Percentiles rank a stretch among this genome's conserved stretches.
Conservation (phyloP, 1,140 invertebrate genomes). For the Potamilus streckersoni region DNA sequence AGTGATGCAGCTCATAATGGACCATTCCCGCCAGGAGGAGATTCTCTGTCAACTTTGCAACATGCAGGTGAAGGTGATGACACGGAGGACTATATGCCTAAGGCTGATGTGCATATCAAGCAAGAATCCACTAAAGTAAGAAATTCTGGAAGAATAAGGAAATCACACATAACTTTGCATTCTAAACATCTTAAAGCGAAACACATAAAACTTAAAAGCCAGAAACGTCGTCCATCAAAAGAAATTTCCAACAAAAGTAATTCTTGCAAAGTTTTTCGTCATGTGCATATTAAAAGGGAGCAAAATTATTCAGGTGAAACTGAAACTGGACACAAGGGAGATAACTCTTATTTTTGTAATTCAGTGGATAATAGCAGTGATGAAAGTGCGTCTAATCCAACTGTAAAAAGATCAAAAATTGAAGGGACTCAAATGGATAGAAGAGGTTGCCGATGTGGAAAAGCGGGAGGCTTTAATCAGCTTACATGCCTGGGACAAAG, state of each 20-base stretch:
- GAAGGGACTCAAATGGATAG: slow-evolving; percentile 25
- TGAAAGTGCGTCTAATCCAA: slow-evolving; percentile 14
- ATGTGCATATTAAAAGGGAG: not conserved
- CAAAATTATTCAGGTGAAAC: not conserved
- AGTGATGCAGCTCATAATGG: slow-evolving; percentile 1
- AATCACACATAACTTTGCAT: too few relatives aligned
- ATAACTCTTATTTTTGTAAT: not conserved
- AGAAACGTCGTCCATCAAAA: slow-evolving; percentile 10
- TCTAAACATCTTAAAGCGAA: too few relatives aligned
- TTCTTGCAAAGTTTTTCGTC: not conserved
- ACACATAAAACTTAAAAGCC: not conserved
- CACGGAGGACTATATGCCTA: not conserved
- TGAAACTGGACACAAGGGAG: not conserved
- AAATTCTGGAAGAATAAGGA: too few relatives aligned
- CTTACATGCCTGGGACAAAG: slow-evolving; percentile 92
- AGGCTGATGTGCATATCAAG: too few relatives aligned
- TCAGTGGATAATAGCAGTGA: slow-evolving; percentile 2
- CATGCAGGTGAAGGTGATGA: slow-evolving; percentile 12
- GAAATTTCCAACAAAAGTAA: slow-evolving; percentile 17
- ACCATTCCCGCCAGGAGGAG: not conserved
- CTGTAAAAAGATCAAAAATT: slow-evolving; percentile 23
- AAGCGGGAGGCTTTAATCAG: slow-evolving; percentile 88
- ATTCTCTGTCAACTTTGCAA: slow-evolving; percentile 11
- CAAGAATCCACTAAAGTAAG: too few relatives aligned
- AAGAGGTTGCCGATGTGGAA: slow-evolving; percentile 85